Percentiles rank a stretch among this genome's conserved stretches.
phyloP scores from a whole-genome alignment of 2,113 vertebrate species.

The Rhinolophus sinicus region DNA sequence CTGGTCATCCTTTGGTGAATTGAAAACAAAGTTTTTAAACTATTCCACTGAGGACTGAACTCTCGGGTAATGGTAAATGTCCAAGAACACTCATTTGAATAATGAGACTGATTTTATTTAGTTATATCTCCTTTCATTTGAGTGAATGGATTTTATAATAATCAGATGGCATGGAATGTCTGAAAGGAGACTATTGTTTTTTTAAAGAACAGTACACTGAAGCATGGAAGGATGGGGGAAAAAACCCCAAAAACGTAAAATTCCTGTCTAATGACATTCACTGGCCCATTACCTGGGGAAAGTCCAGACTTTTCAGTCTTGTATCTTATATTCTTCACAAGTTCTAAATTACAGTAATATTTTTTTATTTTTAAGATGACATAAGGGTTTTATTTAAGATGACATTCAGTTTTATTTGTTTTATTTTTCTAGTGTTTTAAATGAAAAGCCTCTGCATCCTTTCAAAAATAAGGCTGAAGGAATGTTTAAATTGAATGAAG shows the following conservation, averaged over 20 bases:
- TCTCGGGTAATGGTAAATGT: background rate
- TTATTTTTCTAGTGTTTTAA: background rate
- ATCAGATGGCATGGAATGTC: background rate
- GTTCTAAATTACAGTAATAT: background rate
- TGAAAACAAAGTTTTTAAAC: background rate
- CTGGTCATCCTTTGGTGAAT: background rate
- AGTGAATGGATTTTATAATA: slow-evolving; percentile 6
- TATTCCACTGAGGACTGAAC: background rate
- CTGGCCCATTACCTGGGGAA: background rate
- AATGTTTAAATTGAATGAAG: slow-evolving; percentile 13
- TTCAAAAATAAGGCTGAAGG: slow-evolving; percentile 5
- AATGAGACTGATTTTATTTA: background rate
- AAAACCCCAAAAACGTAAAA: background rate
- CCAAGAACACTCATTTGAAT: background rate
- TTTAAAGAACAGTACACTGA: background rate
- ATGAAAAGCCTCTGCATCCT: background rate
- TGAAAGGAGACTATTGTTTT: background rate
- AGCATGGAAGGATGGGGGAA: background rate
- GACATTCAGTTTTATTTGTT: background rate
- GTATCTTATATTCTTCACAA: background rate
- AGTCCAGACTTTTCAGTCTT: background rate
- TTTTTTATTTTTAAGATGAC: slow-evolving; percentile 25
- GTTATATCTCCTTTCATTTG: slow-evolving; percentile 15
- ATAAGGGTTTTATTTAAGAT: background rate
- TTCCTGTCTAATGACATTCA: background rate